Conservation (phyloP, 2,888 invertebrate genomes). For the Nomada hirtipes region DNA sequence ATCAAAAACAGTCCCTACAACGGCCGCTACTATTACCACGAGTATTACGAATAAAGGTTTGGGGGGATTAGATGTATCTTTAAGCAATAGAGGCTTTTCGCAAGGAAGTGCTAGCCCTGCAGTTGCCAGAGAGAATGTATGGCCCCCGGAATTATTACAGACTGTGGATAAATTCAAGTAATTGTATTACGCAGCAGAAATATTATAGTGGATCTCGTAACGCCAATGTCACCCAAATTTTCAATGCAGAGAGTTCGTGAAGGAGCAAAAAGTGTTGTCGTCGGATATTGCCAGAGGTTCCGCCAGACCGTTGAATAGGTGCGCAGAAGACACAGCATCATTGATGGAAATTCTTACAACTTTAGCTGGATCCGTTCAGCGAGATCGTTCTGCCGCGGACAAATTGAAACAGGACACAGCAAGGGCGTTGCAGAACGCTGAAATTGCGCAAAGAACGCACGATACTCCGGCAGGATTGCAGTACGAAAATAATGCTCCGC, state of each 20-base stretch:
- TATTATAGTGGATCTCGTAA: slow-evolving; percentile 14
- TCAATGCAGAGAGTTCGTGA: slow-evolving; percentile 88
- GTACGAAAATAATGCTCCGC: slow-evolving; percentile 90
- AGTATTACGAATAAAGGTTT: slow-evolving; percentile 87
- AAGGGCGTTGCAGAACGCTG: slow-evolving; percentile 89
- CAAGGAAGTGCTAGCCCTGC: slow-evolving; percentile 85
- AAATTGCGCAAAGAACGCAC: slow-evolving; percentile 92
- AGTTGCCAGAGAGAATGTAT: slow-evolving; percentile 87
- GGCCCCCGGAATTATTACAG: slow-evolving; percentile 92
- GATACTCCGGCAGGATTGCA: slow-evolving; percentile 91
- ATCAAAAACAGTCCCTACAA: slow-evolving; percentile 70
- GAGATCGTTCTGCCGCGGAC: slow-evolving; percentile 87
- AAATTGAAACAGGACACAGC: slow-evolving; percentile 91
- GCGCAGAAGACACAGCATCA: slow-evolving; percentile 87
- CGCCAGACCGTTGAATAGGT: slow-evolving; percentile 87
- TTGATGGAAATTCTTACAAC: slow-evolving; percentile 87
- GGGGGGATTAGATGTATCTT: slow-evolving; percentile 88
- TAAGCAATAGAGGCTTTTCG: slow-evolving; percentile 83
- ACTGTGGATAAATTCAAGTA: slow-evolving; percentile 92
- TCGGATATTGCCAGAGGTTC: slow-evolving; percentile 92
- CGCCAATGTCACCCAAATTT: slow-evolving; percentile 10
- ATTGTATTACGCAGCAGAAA: slow-evolving; percentile 68
- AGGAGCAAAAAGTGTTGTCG: slow-evolving; percentile 92
- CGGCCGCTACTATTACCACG: slow-evolving; percentile 71
- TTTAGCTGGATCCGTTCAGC: slow-evolving; percentile 87